Evolutionary conservation across 2,113 vertebrate genomes (phyloP), one percentile per base, ranked within the genome.

Genomic region (Clarias macrocephalus): DNA sequence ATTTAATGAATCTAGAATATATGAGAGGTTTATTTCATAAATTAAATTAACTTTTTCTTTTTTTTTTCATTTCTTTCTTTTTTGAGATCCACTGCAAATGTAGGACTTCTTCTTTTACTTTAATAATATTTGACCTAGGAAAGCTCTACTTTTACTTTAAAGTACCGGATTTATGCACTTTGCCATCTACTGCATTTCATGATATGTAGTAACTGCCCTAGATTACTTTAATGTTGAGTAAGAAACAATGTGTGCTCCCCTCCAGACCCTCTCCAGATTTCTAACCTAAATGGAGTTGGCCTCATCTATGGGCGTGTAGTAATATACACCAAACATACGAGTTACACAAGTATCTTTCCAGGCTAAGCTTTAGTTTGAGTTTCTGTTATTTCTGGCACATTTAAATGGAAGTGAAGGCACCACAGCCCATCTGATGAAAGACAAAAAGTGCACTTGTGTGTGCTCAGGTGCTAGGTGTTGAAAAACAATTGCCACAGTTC

Each of bases 361-460:
- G 30, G 5, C 8, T 52, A 12, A 54, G 48, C 5, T 54, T 76
- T 54, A n/a, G 11, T 52, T 73, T n/a, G 25, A 28, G 13, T 77
- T 77, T 54, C 25, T 83, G 48, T 82, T 54, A 83, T 66, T 73
- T 84, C 19, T 73, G 54, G 65, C 56, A 30, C 11, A 84, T 72
- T 2, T 16, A 30, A 59, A 84, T 66, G 13, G 9, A 70, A 56
- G 42, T 19, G 13, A 13, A 37, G n/a, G 57, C 4, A 72, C 12
- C 33, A 25, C 25, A 63, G 37, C 21, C 23, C 23, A 83, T 23
- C 60, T 85, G 73, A 56, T 77, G 65, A 65, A 15, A 85, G 25
- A 52, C 21, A 73, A 48, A 60, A 28, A 25, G 62, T 54, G 60
- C 2, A 13, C 8, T 25, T 16, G 25, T 23, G 21, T 66, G 42